Conservation (phyloP, 2,797 vertebrate genomes). For the Parauchenoglanis punctatus region DNA sequence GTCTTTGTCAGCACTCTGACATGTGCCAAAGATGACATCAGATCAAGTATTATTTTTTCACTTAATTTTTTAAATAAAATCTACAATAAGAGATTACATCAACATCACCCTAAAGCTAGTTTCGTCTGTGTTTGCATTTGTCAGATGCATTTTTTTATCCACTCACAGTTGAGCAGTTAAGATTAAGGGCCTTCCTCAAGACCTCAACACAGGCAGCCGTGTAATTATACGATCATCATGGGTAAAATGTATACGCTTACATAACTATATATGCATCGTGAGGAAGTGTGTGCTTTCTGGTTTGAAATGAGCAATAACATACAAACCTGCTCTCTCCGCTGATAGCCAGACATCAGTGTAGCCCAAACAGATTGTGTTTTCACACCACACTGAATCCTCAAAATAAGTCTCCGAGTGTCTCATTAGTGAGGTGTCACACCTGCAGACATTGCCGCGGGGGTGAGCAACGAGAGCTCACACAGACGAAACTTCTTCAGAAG, state of each 20-base stretch:
- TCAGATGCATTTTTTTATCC: background rate
- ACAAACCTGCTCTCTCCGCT: background rate
- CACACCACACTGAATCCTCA: slow-evolving; percentile 48
- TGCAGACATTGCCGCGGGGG: slow-evolving; percentile 44
- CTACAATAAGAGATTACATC: background rate
- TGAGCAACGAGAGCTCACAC: slow-evolving; percentile 15
- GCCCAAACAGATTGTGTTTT: slow-evolving; percentile 54
- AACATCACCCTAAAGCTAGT: background rate
- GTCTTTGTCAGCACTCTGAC: background rate
- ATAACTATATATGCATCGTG: background rate
- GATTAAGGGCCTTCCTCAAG: background rate
- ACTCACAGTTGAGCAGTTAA: background rate
- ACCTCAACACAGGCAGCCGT: background rate
- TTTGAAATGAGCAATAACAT: background rate
- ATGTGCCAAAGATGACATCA: background rate
- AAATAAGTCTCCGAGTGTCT: slow-evolving; percentile 59
- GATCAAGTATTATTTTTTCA: background rate
- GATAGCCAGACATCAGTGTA: slow-evolving; percentile 27
- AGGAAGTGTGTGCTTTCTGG: background rate
- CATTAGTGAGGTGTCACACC: slow-evolving; percentile 54
- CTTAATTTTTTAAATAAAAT: background rate
- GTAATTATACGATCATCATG: background rate
- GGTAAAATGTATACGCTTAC: background rate
- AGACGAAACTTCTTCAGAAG: slow-evolving; percentile 24
- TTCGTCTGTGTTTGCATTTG: background rate